Evolutionary conservation across 2,113 vertebrate genomes (phyloP).

Genomic region (Cnemophilus loriae): DNA sequence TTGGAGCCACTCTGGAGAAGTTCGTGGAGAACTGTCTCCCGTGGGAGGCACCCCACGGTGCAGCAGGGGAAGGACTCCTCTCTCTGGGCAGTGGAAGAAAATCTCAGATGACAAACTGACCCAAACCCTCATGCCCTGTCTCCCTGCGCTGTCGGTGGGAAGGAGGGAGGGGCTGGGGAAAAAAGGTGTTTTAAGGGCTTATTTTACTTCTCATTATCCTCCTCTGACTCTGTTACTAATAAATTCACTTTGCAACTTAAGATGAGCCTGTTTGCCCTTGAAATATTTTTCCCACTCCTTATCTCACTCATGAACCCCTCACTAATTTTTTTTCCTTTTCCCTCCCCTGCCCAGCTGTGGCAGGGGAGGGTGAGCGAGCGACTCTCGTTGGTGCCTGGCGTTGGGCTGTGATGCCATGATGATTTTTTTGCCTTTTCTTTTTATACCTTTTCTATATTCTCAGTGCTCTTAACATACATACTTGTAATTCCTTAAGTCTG

Average conservation of each 20-base stretch:
- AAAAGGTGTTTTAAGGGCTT: background rate
- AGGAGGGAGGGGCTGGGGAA: background rate
- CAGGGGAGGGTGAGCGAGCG: too few relatives aligned
- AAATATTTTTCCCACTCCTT: background rate
- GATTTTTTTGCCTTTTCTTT: too few relatives aligned
- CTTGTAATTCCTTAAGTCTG: too few relatives aligned
- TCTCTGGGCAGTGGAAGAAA: background rate
- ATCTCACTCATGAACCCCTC: background rate
- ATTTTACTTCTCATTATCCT: background rate
- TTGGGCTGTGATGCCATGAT: too few relatives aligned
- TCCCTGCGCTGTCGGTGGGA: background rate
- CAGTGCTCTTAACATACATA: too few relatives aligned
- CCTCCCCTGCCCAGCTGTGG: background rate
- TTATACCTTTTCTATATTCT: too few relatives aligned
- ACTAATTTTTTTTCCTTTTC: fast-evolving
- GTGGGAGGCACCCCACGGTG: background rate
- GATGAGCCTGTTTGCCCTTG: background rate
- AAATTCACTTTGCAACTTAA: background rate
- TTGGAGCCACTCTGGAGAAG: too few relatives aligned
- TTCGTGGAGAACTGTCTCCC: too few relatives aligned
- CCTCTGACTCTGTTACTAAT: background rate
- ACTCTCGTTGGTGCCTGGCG: too few relatives aligned
- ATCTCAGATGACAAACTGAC: background rate
- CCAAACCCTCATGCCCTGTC: background rate
- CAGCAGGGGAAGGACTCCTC: background rate